phyloP scores from a whole-genome alignment of 2,888 invertebrate species.

The Volucella inanis region DNA sequence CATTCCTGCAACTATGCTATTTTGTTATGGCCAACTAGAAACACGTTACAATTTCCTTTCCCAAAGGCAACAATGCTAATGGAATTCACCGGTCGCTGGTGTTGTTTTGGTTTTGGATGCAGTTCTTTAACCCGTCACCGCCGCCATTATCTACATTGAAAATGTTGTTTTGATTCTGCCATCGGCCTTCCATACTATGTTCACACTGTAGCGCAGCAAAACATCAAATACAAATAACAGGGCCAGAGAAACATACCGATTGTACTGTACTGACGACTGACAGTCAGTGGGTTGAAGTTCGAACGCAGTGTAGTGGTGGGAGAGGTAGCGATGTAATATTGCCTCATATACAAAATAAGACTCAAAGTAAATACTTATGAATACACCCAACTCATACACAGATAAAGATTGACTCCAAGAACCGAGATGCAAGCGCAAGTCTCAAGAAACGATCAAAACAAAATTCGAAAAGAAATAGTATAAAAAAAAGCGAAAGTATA shows the following conservation, averaged over 20 bases:
- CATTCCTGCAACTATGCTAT: conserved; percentile 65
- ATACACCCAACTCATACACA: conserved; percentile 57
- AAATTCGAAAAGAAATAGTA: conserved; percentile 48
- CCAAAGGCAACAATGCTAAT: conserved; percentile 61
- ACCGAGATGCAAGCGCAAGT: conserved; percentile 62
- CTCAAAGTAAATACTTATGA: conserved; percentile 11
- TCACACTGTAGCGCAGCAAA: conserved; percentile 53
- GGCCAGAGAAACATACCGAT: conserved; percentile 41
- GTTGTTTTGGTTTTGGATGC: conserved; percentile 63
- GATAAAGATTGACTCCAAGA: background rate
- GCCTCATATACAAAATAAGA: conserved; percentile 42
- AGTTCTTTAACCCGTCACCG: conserved; percentile 49
- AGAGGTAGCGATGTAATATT: conserved; percentile 32
- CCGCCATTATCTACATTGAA: conserved; percentile 25
- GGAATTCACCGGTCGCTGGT: conserved; percentile 67
- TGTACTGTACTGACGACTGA: no score
- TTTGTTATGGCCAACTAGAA: conserved; percentile 65
- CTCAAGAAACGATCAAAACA: conserved; percentile 66
- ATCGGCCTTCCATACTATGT: conserved; percentile 57
- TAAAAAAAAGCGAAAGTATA: conserved; percentile 14
- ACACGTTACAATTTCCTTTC: conserved; percentile 69
- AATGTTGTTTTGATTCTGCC: conserved; percentile 67
- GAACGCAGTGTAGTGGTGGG: no score
- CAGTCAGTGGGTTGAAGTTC: conserved; percentile 26
- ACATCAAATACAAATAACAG: conserved; percentile 40